A percentile compares a stretch with the other conserved stretches of the same genome.
These are phyloP conservation scores for Phrynocephalus vlangalii DNA, from an alignment of 2,797 vertebrate genomes.

Conservation along the genomic window DNA sequence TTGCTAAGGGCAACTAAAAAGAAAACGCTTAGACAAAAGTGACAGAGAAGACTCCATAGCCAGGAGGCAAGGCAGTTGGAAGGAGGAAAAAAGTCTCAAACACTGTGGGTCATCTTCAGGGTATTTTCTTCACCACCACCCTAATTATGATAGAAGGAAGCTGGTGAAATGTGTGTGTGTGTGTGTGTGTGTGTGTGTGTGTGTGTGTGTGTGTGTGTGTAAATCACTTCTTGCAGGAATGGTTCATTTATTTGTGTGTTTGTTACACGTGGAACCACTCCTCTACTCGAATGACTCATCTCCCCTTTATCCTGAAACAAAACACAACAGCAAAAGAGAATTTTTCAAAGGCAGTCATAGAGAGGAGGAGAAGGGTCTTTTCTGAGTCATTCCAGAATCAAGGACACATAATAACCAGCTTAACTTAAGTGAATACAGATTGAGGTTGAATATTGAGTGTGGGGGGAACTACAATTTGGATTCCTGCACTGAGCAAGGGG, in stretches of 20 bases:
- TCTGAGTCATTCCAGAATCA: too few species aligned
- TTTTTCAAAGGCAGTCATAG: too few species aligned
- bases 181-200: too few species aligned
- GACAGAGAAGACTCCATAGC: neutral
- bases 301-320: neutral
- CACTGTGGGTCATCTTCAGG: neutral
- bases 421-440: too few species aligned
- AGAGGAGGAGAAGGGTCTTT: too few species aligned
- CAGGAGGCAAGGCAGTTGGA: neutral
- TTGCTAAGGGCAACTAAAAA: constrained; percentile 21
- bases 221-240: neutral
- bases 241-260: neutral
- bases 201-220: too few species aligned
- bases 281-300: neutral
- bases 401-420: too few species aligned
- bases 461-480: too few species aligned
- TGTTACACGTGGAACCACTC: neutral
- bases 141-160: neutral
- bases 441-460: too few species aligned
- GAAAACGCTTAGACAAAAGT: neutral
- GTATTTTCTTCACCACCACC: neutral
- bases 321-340: too few species aligned
- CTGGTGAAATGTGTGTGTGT: neutral
- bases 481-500: too few species aligned
- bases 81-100: constrained; percentile 5